Evolutionary conservation across 30 jellyfish, hydroid and myxozoan species (phyloP).

Genomic region (Aurelia aurita complex sp. Pacific): DNA sequence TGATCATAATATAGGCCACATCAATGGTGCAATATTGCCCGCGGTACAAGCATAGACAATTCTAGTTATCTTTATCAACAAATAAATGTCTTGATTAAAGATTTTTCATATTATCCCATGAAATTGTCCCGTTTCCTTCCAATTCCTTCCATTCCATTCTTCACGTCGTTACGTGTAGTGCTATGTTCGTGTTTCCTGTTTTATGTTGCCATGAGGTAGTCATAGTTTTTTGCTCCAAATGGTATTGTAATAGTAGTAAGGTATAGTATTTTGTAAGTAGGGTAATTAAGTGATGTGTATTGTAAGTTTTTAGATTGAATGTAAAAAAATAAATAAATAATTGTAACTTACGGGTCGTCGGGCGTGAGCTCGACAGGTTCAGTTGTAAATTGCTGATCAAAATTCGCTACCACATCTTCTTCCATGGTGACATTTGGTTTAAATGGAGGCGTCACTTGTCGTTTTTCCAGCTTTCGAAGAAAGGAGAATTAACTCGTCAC

Average conservation of each 20-base stretch:
- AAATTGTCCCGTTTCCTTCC: neutral
- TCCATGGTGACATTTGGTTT: conserved; percentile 86
- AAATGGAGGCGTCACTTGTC: conserved; percentile 95
- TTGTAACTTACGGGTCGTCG: conserved; percentile 91
- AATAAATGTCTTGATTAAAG: too few species aligned
- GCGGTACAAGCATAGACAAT: too few species aligned
- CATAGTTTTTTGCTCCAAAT: too few species aligned
- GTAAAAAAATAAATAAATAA: neutral
- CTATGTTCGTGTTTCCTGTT: too few species aligned
- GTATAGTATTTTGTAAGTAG: too few species aligned
- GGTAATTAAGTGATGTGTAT: too few species aligned
- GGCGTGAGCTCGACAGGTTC: conserved; percentile 99
- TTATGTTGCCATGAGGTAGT: too few species aligned
- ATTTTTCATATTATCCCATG: neutral
- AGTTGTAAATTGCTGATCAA: conserved; percentile 96
- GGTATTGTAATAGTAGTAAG: too few species aligned
- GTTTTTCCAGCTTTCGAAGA: conserved; percentile 71
- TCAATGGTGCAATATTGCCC: too few species aligned
- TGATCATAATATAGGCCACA: neutral
- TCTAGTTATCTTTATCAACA: too few species aligned
- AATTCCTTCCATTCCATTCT: neutral
- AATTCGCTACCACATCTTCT: conserved; percentile 80
- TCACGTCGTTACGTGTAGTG: too few species aligned
- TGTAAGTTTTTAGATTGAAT: too few species aligned
- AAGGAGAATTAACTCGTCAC: neutral